These are phyloP conservation scores for Phrynocephalus guinanensis DNA, from an alignment of 2,797 vertebrate genomes.

Conservation along the genomic window DNA sequence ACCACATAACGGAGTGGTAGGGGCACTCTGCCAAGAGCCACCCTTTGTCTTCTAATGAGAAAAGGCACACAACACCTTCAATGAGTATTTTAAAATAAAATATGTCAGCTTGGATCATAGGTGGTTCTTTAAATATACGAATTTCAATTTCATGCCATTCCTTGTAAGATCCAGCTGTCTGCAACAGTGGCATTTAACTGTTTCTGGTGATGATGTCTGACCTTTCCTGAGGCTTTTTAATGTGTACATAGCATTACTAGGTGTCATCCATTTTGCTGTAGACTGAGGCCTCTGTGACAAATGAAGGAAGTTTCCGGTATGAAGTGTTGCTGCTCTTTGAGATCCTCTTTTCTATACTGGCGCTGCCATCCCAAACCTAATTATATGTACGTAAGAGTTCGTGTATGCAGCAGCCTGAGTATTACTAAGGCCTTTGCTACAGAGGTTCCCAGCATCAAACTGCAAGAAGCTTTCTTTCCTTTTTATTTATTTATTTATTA, in stretches of 20 bases:
- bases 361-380: not conserved
- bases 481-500: not conserved
- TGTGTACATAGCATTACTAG: accelerated
- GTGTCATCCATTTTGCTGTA: not conserved
- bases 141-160: slow-evolving; percentile 33
- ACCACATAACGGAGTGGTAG: too few species aligned
- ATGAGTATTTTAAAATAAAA: slow-evolving; percentile 1
- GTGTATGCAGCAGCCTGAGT: not conserved
- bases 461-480: not conserved
- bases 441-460: not conserved
- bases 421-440: not conserved
- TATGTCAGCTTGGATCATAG: not conserved
- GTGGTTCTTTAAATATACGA: slow-evolving; percentile 29
- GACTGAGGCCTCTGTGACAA: not conserved
- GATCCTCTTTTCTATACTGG: not conserved
- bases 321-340: not conserved
- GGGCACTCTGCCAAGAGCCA: too few species aligned
- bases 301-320: not conserved
- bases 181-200: not conserved
- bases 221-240: slow-evolving; percentile 31
- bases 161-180: slow-evolving; percentile 11
- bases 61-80: not conserved
- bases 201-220: slow-evolving; percentile 41
- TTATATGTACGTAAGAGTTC: not conserved
- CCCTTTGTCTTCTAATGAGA: not conserved